Evolutionary conservation across 2,113 vertebrate genomes (phyloP).

Genomic region (Pogonocichla stellata): DNA sequence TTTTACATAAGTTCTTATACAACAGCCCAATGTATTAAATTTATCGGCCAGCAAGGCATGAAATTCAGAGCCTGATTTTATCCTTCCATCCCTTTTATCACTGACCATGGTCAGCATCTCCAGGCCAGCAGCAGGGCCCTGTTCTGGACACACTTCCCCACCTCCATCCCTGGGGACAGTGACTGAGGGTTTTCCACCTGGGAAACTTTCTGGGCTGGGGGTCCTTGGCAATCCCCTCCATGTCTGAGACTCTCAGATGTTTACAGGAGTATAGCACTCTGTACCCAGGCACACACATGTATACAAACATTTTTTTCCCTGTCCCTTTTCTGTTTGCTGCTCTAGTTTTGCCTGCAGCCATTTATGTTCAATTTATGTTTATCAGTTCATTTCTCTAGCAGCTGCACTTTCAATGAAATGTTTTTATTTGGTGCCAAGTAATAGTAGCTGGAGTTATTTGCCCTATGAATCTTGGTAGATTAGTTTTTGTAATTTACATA

Average conservation of each 20-base stretch:
- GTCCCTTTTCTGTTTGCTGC: neutral
- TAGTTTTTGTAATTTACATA: conserved; percentile 67
- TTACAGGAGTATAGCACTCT: neutral
- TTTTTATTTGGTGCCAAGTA: conserved; percentile 50
- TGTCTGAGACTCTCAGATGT: neutral
- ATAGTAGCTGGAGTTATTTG: conserved; percentile 50
- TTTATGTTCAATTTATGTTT: conserved; percentile 66
- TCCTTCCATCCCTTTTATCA: neutral
- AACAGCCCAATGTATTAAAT: neutral
- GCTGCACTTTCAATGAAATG: conserved; percentile 51
- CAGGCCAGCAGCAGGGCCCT: neutral
- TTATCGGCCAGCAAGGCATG: neutral
- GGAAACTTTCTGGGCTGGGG: neutral
- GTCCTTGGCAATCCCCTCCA: neutral
- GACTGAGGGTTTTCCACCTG: neutral
- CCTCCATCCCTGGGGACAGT: neutral
- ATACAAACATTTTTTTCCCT: neutral
- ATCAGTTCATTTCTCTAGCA: conserved; percentile 56
- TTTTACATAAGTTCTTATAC: neutral
- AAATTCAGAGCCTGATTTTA: neutral
- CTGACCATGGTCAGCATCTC: rapidly evolving
- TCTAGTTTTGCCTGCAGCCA: conserved; percentile 36
- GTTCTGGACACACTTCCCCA: neutral
- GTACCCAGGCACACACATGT: neutral
- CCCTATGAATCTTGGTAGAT: conserved; percentile 57